Conservation (phyloP, 2,113 vertebrate genomes). For the Myrmophylax atrothorax region DNA sequence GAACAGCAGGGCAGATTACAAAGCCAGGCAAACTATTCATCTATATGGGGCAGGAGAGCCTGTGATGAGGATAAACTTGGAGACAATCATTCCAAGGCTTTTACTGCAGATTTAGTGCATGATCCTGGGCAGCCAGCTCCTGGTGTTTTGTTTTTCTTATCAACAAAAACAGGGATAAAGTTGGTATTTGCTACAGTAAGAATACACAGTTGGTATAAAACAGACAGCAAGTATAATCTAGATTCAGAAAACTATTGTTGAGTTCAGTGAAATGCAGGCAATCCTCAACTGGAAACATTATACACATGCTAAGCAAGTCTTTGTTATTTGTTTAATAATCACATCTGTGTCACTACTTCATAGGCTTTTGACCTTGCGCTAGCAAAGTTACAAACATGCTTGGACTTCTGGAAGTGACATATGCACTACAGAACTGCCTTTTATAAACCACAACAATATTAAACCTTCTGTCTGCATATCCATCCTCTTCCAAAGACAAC, state of each 20-base stretch:
- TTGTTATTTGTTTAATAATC: not conserved
- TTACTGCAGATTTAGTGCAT: not conserved
- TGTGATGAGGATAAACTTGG: accelerated
- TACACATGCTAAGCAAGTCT: not conserved
- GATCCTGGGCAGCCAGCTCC: not conserved
- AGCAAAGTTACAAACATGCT: not conserved
- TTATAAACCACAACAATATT: not conserved
- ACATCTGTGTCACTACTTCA: not conserved
- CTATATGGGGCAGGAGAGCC: not conserved
- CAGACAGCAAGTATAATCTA: not conserved
- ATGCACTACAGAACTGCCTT: not conserved
- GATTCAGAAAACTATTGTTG: not conserved
- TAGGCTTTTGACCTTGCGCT: slow-evolving; percentile 2
- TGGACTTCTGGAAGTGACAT: slow-evolving; percentile 11
- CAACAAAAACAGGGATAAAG: not conserved
- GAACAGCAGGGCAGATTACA: accelerated
- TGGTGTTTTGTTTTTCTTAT: not conserved
- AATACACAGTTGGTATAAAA: not conserved
- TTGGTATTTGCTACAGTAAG: not conserved
- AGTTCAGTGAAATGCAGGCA: not conserved
- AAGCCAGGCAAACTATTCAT: not conserved
- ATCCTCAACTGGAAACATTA: not conserved
- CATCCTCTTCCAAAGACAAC: not conserved
- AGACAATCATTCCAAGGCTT: not conserved
- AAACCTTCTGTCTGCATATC: not conserved